Base-by-base conservation (phyloP, 2,888 invertebrate species). In the Nymphalis c-album region DNA sequence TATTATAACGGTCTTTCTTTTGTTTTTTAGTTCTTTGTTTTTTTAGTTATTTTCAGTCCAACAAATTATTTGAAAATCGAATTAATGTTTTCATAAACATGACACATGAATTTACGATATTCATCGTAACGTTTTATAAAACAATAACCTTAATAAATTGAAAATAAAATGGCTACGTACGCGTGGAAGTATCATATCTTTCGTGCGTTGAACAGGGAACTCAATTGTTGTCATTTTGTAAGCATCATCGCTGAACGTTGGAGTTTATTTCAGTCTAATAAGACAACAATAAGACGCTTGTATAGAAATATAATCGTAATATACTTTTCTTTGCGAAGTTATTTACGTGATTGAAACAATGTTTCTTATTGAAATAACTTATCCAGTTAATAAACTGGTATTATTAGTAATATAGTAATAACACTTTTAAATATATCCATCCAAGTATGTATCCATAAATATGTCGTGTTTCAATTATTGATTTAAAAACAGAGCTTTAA, bases 141-240 rank as follows among this genome's bases (percentile, higher is more conserved):
- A 13, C 10, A 40, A 40, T 40, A 20, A 18, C 18, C 18, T 20
- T 8, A 10, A 50, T 1, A 50, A 50, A 50, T 18, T 18, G 18
- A 18, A 50, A 50, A 53, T 53, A 31, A 55, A 31, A 31, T 7
- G 17, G 26, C 26, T 31, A 7, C 16, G 16, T 17, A 22, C 13
- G 6, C n/a, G 57, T 50, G 7, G 40, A 58, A 66, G 60, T 35
- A 60, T 35, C 47, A 47, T 57, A 18, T 57, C 40, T 65, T 61
- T 62, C 66, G 57, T 60, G 55, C 55, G 31, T 50, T 57, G 60
- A 55, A 60, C 26, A 40, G 40, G n/a, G 47, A 61, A 62, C 61
- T 66, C 66, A 26, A 61, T 66, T 66, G 13, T 50, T 57, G 57
- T 57, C 50, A 66, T 61, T 61, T 48, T 48, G 40, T 61, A 62